Evolutionary conservation across 2,888 invertebrate species (phyloP), one percentile per base, ranked within the genome.

Genomic region (Pachymerium ferrugineum): DNA sequence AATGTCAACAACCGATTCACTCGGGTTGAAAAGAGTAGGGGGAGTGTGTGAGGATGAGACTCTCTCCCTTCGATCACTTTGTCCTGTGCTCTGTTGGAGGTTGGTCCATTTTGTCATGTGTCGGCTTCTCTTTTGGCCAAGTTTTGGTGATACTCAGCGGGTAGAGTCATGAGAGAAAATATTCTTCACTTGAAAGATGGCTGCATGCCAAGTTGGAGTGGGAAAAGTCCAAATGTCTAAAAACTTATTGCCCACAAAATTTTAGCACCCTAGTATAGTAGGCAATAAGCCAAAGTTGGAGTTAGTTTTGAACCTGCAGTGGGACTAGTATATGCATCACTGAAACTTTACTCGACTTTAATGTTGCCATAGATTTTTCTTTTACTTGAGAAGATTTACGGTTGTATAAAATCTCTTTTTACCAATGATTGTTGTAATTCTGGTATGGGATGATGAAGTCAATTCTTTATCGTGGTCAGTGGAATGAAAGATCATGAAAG

Each of bases 181-280:
- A 62, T 62, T 62, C 62, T 25, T 28, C 12, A 3, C 4, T 12
- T 5, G 1, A 54, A 54, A 54, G 28, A 62, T 62, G 62, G 62
- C 22, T 28, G 28, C n/a, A 28, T 62, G 62, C 62, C 62, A 62
- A 62, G 25, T 62, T 62, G 25, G 25, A 62, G 62, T 28, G 62
- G 28, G 62, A 62, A 22, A 22, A 62, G 62, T 28, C 28, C 62
- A 62, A 62, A 62, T 62, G 62, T 62, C 62, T 22, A 62, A 62
- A 38, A 62, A 62, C 62, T 62, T 62, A 62, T 62, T 62, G 62
- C 62, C 62, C 62, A 62, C 62, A 62, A 62, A 62, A 28, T 62
- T 62, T 62, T 62, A 62, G 62, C 62, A 25, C 62, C 62, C 8
- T 62, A 62, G 28, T 25, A 62, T 14, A 28, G 28, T 28, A 62